Evolutionary conservation across 1,140 invertebrate species (phyloP).

Genomic region (Drosophila malerkotliana): DNA sequence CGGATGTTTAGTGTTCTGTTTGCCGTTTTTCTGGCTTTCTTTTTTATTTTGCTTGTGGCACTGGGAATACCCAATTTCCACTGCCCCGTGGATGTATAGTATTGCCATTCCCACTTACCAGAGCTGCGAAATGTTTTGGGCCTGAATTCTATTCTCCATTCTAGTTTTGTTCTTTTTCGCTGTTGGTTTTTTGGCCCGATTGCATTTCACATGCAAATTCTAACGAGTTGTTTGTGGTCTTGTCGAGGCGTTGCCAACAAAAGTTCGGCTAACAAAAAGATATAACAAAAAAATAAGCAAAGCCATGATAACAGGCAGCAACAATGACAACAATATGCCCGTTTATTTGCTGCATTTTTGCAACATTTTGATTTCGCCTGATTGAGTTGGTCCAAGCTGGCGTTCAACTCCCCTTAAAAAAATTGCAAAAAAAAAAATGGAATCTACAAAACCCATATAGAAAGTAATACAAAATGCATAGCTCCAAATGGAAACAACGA

Average conservation of each 20-base stretch:
- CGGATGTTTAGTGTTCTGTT: constrained; percentile 37
- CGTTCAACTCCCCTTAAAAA: neutral
- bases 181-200: constrained; percentile 37
- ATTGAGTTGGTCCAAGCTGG: constrained; percentile 59
- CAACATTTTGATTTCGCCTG: constrained; percentile 71
- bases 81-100: too few relatives aligned
- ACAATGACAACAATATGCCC: constrained; percentile 62
- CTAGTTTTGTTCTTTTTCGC: constrained; percentile 11
- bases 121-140: constrained; percentile 42
- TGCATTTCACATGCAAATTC: constrained; percentile 77
- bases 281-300: neutral
- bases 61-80: neutral
- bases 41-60: neutral
- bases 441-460: too few relatives aligned
- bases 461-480: constrained; percentile 3
- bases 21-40: neutral
- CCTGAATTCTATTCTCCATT: constrained; percentile 12
- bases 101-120: constrained; percentile 23
- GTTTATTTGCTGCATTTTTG: constrained; percentile 63
- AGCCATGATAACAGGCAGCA: constrained; percentile 26
- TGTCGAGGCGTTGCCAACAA: constrained; percentile 58
- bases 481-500: constrained; percentile 15
- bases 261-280: constrained; percentile 12
- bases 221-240: constrained; percentile 77
- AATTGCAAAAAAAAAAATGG: neutral